Evolutionary conservation across 2,797 vertebrate species (phyloP), one percentile per base, ranked within the genome.

Genomic region (Octomys mimax): DNA sequence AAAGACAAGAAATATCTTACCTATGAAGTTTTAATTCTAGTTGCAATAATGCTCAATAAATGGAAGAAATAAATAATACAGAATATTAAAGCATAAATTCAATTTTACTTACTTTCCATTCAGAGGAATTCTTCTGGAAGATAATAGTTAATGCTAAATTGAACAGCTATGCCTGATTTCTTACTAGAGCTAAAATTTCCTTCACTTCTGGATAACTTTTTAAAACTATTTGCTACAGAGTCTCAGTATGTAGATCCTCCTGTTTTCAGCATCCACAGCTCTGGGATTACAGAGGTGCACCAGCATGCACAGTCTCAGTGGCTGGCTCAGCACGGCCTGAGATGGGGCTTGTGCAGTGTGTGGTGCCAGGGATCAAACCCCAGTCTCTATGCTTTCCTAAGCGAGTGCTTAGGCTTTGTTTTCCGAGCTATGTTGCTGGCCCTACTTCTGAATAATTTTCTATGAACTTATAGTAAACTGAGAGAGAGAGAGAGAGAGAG

Each of bases 11-110:
- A 54, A 52, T 68, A 46, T 21, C 8, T 87, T 64, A 81, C 28
- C 81, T 92, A 61, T 14, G 54, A 62, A 82, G 14, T 9, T 46
- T 87, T 28, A 49, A 52, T 54, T 1, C 33, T 36, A 61, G 3
- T 31, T 86, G 24, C n/a, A 46, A n/a, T 66, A 19, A 59, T 54
- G 18, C 9, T 68, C 39, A 90, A 22, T 87, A 64, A 78, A 71
- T 13, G 82, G n/a, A 64, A 70, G 57, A 61, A 33, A 0, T 0
- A 0, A 0, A 0, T 1, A 78, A 71, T 7, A 6, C 9, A 0
- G 0, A 0, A 18, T 3, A 52, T 66, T 42, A 59, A n/a, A 71
- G 59, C 64, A 59, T 77, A 86, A 33, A 18, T 79, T 91, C 11
- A 82, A 57, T 84, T 87, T 75, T 78, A 7, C 12, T 5, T 78